These are phyloP conservation scores for Dendrolimus punctatus DNA, from an alignment of 1,140 invertebrate genomes.

Conservation along the genomic window DNA sequence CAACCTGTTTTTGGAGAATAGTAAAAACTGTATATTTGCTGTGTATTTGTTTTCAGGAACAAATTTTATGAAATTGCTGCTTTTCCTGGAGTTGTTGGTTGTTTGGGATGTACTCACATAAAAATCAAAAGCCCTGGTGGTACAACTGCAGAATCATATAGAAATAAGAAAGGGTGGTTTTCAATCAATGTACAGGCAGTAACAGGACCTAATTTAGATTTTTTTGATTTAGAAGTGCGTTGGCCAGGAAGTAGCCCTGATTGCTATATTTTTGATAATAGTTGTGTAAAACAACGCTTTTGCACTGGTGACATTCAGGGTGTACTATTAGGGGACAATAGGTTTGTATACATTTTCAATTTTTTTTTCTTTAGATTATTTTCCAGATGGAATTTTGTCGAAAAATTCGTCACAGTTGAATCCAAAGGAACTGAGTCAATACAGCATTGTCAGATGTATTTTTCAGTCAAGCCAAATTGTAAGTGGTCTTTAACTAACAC, in stretches of 20 bases:
- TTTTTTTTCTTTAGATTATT: too few species aligned
- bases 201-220: slow-evolving; percentile 8
- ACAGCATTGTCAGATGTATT: too few species aligned
- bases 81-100: slow-evolving; percentile 14
- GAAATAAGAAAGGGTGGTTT: slow-evolving; percentile 13
- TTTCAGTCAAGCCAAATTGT: too few species aligned
- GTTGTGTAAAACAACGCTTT: slow-evolving; percentile 7
- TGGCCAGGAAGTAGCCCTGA: slow-evolving; percentile 16
- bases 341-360: not conserved
- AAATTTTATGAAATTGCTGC: slow-evolving; percentile 10
- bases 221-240: slow-evolving; percentile 13
- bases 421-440: too few species aligned
- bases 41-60: slow-evolving; percentile 2
- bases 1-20: too few species aligned
- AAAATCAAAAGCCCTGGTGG: slow-evolving; percentile 14
- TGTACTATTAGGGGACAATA: slow-evolving; percentile 11
- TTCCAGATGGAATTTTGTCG: too few species aligned
- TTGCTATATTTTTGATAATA: slow-evolving; percentile 8
- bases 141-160: slow-evolving; percentile 7
- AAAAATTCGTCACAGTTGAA: too few species aligned
- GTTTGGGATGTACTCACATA: slow-evolving; percentile 15
- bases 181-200: slow-evolving; percentile 17
- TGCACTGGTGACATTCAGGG: slow-evolving; percentile 3
- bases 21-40: too few species aligned
- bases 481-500: too few species aligned